Base-by-base conservation (phyloP, 2,888 invertebrate species). In the Apodemia zela region DNA sequence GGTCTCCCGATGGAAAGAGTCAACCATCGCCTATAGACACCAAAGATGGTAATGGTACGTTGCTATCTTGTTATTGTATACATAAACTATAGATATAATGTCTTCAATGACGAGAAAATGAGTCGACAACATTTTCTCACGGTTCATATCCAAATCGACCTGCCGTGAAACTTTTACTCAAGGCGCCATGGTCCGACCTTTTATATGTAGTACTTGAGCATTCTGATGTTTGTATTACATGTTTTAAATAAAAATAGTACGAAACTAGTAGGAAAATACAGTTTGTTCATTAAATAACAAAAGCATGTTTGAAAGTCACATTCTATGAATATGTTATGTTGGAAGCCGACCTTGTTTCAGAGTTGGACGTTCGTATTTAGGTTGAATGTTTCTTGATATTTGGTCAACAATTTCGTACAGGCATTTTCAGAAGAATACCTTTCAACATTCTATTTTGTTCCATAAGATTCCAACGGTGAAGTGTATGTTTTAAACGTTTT, bases 331-430 rank as follows among this genome's bases (percentile, higher is more conserved):
- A 54, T 54, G 25, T 25, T 25, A 54, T 21, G 54, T 25, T 21
- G 54, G 13, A 15, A 25, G 18, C 18, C 25, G 54, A 25, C 54
- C 54, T 54, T 54, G 54, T 25, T 54, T 54, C 25, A 54, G 49
- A 51, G 25, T 54, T 10, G 13, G 18, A 54, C 54, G 15, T 25
- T 25, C 25, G 25, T 47, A 47, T 47, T 47, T 47, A 47, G 47
- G 47, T 47, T 47, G 17, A 47, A 47, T 47, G 17, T 47, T 42
- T 21, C 18, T 51, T 51, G 51, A 51, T 51, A 51, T 51, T 51
- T 51, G 17, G 51, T 51, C 51, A 51, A 51, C 21, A 51, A 17
- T 51, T 51, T 51, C 21, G 51, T 51, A 18, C 51, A 11, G 18
- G 21, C 17, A 51, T 51, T 13, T 51, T 18, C 18, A 21, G 51